Percentiles rank a stretch among this genome's conserved stretches.
These are phyloP conservation scores for Andinoacara biseriatus DNA, from an alignment of 2,113 vertebrate species.

Conservation along the genomic window DNA sequence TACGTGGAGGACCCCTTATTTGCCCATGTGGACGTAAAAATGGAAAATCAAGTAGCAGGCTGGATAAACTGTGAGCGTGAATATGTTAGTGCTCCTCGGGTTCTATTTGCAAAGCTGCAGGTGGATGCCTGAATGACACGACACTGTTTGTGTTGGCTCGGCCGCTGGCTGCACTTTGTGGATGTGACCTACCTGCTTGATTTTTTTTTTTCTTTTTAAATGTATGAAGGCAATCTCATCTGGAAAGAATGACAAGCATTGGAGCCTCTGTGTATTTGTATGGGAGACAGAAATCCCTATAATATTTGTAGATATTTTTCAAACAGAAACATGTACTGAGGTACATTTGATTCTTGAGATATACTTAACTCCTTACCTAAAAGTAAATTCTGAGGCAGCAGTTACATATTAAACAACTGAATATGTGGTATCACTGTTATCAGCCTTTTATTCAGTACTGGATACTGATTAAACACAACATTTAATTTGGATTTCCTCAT, in stretches of 20 bases:
- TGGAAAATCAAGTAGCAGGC: slow-evolving; percentile 68
- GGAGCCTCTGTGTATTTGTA: slow-evolving; percentile 17
- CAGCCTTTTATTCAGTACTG: neutral
- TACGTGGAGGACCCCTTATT: slow-evolving; percentile 56
- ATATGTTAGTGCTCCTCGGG: slow-evolving; percentile 60
- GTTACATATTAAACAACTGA: neutral
- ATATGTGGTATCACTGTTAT: neutral
- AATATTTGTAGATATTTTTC: neutral
- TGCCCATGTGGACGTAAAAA: slow-evolving; percentile 65
- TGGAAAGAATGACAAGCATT: slow-evolving; percentile 16
- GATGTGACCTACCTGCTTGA: slow-evolving; percentile 51
- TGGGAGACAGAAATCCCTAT: neutral
- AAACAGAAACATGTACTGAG: neutral
- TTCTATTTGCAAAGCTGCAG: slow-evolving; percentile 74
- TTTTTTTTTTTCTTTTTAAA: slow-evolving; percentile 29
- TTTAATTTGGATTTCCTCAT: neutral
- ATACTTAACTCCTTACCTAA: neutral
- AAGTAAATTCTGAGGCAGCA: neutral
- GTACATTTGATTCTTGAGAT: neutral
- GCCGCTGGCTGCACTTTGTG: slow-evolving; percentile 3
- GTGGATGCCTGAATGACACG: slow-evolving; percentile 68
- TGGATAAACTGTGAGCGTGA: slow-evolving; percentile 67
- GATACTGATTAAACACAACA: neutral
- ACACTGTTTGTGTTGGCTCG: slow-evolving; percentile 58
- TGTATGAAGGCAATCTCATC: slow-evolving; percentile 36